Base-by-base conservation (phyloP, 2,888 invertebrate species). In the Diarsia brunnea region DNA sequence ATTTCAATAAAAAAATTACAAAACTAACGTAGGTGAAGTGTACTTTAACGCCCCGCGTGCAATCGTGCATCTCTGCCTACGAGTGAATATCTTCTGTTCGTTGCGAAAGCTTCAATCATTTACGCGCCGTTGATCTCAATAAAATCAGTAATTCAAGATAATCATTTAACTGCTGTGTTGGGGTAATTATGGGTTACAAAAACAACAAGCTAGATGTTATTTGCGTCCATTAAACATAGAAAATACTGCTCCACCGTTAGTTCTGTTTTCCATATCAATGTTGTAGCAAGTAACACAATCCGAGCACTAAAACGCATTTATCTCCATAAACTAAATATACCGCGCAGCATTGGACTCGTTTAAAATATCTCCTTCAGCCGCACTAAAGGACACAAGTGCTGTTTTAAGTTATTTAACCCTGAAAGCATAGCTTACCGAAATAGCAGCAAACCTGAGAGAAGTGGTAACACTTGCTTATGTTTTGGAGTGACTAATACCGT, bases 321-420 rank as follows among this genome's bases (percentile, higher is more conserved):
- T 92, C 91, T 90, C 86, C 88, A 89, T 88, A 87, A 89, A 91
- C 92, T 94, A 94, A 92, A 93, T 92, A 92, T 92, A 93, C 75
- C 70, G 82, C 77, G 75, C 85, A 87, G 87, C 88, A 88, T 87
- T 91, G 89, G 88, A 87, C 84, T 87, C 78, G 88, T 91, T 86
- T 90, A 92, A 93, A 93, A 93, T 92, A 93, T 90, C 90, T 88
- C 87, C 89, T 88, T 84, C 71, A 85, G 84, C 86, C 85, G 84
- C 88, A 65, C 82, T 78, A 92, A 92, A 93, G 91, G 92, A 94
- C 93, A 93, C 91, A 89, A 89, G 88, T 87, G 90, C 79, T 80
- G 88, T 90, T 92, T 90, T 89, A 90, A 95, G 95, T 95, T 95
- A 95, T 95, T 95, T 95, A 95, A 95, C 95, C 95, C 95, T 95